Evolutionary conservation across 2,888 invertebrate species (phyloP), one percentile per base, ranked within the genome.

Genomic region (Idaea aversata): DNA sequence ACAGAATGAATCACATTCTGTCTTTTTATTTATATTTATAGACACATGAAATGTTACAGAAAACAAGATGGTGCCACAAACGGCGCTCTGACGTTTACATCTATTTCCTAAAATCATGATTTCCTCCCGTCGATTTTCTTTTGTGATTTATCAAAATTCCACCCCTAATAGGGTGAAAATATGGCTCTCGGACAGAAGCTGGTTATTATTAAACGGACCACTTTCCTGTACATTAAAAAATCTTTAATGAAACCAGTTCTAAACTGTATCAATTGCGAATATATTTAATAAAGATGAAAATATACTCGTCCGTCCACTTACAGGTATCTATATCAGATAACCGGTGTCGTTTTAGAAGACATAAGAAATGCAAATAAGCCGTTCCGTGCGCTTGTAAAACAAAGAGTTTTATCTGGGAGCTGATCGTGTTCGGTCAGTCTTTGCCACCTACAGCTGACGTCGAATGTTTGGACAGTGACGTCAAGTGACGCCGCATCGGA

Each of bases 301-400:
- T 79, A 78, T 76, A 79, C 77, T 76, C 74, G 77, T 78, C 75
- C 70, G 77, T 78, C 75, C 70, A 70, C 72, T 72, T 74, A 74
- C 76, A 72, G 74, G 72, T 72, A 67, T 70, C 73, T 79, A 74
- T 75, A 72, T 76, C 77, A 78, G 78, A 81, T 76, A 83, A 78
- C 77, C 73, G 73, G 78, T 76, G 76, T 79, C 79, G 59, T 77
- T 78, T 73, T 78, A 78, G 79, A 77, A 73, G 71, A 78, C 79
- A 78, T 78, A 78, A 80, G 65, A 83, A 82, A 91, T 89, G 88
- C 88, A 89, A 89, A 91, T 89, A 71, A 70, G 76, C 74, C 82
- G 86, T 85, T 85, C 81, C 73, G 76, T 72, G 75, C 74, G 78
- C 66, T 84, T 88, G 86, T 86, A 84, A 83, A 83, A 78, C 83